phyloP scores from a whole-genome alignment of 2,888 invertebrate genomes.

The Eudemis profundana region DNA sequence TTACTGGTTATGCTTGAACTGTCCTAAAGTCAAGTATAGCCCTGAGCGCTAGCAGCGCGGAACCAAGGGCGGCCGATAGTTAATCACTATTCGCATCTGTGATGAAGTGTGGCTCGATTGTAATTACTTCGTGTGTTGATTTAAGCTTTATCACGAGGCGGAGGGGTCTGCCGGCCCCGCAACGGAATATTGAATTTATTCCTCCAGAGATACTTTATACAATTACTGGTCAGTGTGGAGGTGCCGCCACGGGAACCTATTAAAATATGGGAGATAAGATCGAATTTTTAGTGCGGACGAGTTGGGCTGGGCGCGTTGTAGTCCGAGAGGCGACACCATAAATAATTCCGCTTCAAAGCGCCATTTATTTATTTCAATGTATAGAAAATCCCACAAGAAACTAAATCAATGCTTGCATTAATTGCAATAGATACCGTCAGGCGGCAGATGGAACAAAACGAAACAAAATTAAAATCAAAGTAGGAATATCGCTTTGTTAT shows the following conservation, averaged over 20 bases:
- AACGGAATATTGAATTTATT: conserved; percentile 77
- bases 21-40: conserved; percentile 39
- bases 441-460: too few relatives aligned
- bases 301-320: conserved; percentile 72
- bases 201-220: conserved; percentile 73
- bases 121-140: conserved; percentile 84
- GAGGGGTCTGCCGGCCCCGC: conserved; percentile 60
- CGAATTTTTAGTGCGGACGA: conserved; percentile 78
- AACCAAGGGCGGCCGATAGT: conserved; percentile 70
- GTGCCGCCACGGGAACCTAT: conserved; percentile 83
- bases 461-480: too few relatives aligned
- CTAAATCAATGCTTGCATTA: neutral
- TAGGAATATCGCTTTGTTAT: too few relatives aligned
- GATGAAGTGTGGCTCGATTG: conserved; percentile 80
- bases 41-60: conserved; percentile 58
- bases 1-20: conserved; percentile 6
- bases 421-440: too few relatives aligned
- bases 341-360: neutral
- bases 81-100: conserved; percentile 81
- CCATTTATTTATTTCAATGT: too few relatives aligned
- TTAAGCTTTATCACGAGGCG: conserved; percentile 79
- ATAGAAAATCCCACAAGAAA: too few relatives aligned
- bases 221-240: conserved; percentile 73
- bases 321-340: conserved; percentile 22
- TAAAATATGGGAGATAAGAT: conserved; percentile 84